phyloP scores from a whole-genome alignment of 2,113 vertebrate genomes.

The Epinephelus fuscoguttatus region DNA sequence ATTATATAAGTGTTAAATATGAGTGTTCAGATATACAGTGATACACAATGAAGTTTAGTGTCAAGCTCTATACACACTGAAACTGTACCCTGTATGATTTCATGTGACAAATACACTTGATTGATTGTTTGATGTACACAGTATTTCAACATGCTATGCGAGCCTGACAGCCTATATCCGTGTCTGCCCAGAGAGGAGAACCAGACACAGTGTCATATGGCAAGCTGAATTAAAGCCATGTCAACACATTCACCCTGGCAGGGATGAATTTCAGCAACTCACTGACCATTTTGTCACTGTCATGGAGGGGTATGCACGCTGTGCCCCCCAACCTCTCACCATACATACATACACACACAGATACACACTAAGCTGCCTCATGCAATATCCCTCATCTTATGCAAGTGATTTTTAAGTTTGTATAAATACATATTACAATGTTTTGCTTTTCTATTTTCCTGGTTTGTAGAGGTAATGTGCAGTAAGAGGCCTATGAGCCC shows the following conservation, averaged over 20 bases:
- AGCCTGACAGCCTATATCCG: conserved; percentile 68
- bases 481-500: not conserved
- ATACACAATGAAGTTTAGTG: not conserved
- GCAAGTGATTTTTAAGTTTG: not conserved
- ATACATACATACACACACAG: not conserved
- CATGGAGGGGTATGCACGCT: conserved; percentile 32
- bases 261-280: conserved; percentile 78
- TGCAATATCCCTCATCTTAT: not conserved
- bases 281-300: conserved; percentile 73
- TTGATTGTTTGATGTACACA: conserved; percentile 1
- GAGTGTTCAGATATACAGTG: not conserved
- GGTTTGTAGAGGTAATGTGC: not conserved
- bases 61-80: conserved; percentile 30
- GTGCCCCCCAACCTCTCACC: conserved; percentile 1
- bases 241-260: conserved; percentile 81
- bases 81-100: no score
- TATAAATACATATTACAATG: no score
- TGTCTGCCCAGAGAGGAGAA: conserved; percentile 41
- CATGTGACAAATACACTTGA: no score
- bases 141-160: conserved; percentile 72
- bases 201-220: conserved; percentile 69
- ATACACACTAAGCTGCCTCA: conserved; percentile 1
- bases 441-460: not conserved
- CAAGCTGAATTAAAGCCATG: conserved; percentile 81
- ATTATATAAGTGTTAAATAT: not conserved